phyloP scores from a whole-genome alignment of 2,797 vertebrate species.

The Peromyscus attwateri region DNA sequence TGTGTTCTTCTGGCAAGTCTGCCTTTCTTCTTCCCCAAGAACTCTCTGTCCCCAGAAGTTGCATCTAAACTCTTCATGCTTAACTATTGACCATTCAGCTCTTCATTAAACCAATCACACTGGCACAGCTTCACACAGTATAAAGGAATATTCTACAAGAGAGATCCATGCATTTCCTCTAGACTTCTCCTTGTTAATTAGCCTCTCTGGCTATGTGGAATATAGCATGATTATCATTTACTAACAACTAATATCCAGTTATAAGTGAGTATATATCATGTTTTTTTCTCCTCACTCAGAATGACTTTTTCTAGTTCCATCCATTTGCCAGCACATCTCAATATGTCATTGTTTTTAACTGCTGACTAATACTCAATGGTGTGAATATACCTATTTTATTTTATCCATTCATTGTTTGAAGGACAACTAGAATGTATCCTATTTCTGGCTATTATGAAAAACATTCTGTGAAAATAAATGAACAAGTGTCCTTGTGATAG shows the following conservation, averaged over 20 bases:
- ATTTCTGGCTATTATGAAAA: not conserved
- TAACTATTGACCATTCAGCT: no score
- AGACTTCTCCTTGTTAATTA: not conserved
- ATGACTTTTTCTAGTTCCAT: not conserved
- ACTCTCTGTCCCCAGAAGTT: no score
- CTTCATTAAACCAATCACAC: no score
- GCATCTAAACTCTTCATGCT: no score
- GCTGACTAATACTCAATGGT: not conserved
- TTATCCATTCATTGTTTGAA: not conserved
- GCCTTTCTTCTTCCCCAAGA: no score
- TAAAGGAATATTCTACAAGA: no score
- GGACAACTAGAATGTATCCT: not conserved
- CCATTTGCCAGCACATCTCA: not conserved
- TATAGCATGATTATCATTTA: not conserved
- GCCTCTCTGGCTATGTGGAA: not conserved
- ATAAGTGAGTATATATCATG: not conserved
- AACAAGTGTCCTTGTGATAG: not conserved
- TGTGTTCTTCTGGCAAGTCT: no score
- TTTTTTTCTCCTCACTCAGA: no score
- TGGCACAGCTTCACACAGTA: no score
- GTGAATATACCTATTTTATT: not conserved
- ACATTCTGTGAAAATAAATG: not conserved
- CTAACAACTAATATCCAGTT: not conserved
- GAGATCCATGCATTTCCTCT: not conserved
- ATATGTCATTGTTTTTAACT: not conserved